Evolutionary conservation across 1,140 invertebrate genomes (phyloP).

Genomic region (Galleria mellonella): DNA sequence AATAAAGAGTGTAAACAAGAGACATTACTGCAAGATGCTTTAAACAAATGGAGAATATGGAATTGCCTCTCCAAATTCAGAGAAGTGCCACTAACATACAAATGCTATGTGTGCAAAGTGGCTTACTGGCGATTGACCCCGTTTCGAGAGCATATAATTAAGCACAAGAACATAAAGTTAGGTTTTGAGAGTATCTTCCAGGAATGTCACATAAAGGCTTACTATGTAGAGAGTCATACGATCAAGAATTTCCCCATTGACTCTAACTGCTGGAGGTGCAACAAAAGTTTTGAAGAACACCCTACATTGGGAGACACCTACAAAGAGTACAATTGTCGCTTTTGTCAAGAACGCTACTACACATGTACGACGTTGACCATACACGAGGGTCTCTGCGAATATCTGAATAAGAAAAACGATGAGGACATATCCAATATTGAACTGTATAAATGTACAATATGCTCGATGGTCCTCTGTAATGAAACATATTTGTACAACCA

Average conservation of each 20-base stretch:
- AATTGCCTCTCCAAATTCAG: not conserved
- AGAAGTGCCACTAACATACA: constrained; percentile 16
- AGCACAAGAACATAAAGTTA: not conserved
- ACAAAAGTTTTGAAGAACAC: constrained; percentile 2
- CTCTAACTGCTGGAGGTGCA: constrained; percentile 6
- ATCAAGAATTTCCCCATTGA: not conserved
- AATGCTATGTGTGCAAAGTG: constrained; percentile 21
- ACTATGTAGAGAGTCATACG: not conserved
- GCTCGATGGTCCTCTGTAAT: not conserved
- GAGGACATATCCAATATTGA: not conserved
- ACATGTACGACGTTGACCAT: not conserved
- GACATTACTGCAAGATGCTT: not conserved
- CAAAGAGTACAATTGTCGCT: not conserved
- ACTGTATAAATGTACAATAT: not conserved
- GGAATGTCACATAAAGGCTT: constrained; percentile 14
- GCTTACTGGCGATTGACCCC: constrained; percentile 23
- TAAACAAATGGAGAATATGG: not conserved
- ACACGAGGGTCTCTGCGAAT: not conserved
- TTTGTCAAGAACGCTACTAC: constrained; percentile 1
- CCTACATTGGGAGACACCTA: not conserved
- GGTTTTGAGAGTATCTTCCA: not conserved
- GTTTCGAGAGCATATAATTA: constrained; percentile 19
- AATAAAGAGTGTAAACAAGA: not conserved
- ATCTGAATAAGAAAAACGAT: not conserved
- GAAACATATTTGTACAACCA: not conserved